Percentiles rank a stretch among this genome's conserved stretches.
Evolutionary conservation across 2,888 invertebrate genomes (phyloP).

Genomic region (Clistopyga incitator): DNA sequence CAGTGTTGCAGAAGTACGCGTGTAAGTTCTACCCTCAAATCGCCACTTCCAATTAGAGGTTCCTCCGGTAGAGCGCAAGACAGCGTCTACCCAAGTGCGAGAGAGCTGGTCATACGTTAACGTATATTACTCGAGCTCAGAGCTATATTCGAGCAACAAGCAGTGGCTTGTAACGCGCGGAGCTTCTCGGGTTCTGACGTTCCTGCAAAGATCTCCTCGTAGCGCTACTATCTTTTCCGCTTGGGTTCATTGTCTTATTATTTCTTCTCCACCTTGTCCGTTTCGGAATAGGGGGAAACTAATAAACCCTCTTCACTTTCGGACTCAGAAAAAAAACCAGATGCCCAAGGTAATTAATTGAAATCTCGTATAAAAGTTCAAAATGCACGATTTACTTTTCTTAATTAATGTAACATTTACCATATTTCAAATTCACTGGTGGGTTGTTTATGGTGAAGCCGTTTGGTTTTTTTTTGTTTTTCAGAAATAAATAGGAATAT

Average conservation of each 20-base stretch:
- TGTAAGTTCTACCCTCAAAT: slow-evolving; percentile 41
- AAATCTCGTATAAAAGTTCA: neutral
- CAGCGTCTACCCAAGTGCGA: slow-evolving; percentile 28
- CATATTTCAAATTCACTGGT: too few species aligned
- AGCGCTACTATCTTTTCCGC: slow-evolving; percentile 37
- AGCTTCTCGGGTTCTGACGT: slow-evolving; percentile 27
- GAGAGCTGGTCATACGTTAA: slow-evolving; percentile 16
- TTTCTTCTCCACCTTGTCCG: slow-evolving; percentile 21
- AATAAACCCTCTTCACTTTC: slow-evolving; percentile 56
- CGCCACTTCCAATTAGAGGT: slow-evolving; percentile 59
- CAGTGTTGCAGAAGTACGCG: slow-evolving; percentile 16
- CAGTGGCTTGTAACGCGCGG: slow-evolving; percentile 48
- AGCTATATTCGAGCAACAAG: slow-evolving; percentile 62
- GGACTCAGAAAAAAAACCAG: slow-evolving; percentile 18
- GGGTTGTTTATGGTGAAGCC: too few species aligned
- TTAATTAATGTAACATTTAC: too few species aligned
- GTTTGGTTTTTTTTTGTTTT: too few species aligned
- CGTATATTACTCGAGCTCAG: slow-evolving; percentile 28
- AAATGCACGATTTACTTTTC: neutral
- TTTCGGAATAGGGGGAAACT: slow-evolving; percentile 49
- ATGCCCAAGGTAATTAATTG: neutral
- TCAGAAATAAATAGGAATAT: neutral
- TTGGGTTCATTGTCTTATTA: slow-evolving; percentile 50
- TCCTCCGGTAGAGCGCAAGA: slow-evolving; percentile 10
- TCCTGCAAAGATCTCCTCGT: slow-evolving; percentile 37